These are phyloP conservation scores for Mylabris phalerata DNA, from an alignment of 1,140 invertebrate genomes.

Conservation along the genomic window DNA sequence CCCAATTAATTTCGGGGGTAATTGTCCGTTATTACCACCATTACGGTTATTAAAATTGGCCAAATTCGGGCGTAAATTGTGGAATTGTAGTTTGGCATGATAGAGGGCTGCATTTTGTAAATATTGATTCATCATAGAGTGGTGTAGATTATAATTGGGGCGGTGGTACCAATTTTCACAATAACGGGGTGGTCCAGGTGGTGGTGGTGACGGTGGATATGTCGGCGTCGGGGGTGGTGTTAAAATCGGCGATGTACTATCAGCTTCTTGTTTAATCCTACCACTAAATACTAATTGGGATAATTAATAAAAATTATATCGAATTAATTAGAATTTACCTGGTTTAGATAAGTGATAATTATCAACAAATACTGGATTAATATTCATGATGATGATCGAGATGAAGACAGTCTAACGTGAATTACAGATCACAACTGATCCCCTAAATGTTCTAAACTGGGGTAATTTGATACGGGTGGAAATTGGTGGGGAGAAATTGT, in stretches of 20 bases:
- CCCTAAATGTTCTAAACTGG: not conserved
- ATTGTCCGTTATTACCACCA: slow-evolving; percentile 44
- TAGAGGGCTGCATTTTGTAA: slow-evolving; percentile 61
- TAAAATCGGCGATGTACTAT: slow-evolving; percentile 53
- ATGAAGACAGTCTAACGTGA: not conserved
- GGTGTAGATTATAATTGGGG: slow-evolving; percentile 41
- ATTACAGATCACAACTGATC: not conserved
- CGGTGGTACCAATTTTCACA: slow-evolving; percentile 40
- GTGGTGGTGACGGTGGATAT: slow-evolving; percentile 44
- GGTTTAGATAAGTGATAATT: slow-evolving; percentile 1
- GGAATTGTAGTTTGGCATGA: slow-evolving; percentile 43
- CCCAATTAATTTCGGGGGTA: slow-evolving; percentile 42
- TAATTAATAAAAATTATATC: not conserved
- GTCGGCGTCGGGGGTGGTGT: slow-evolving; percentile 68
- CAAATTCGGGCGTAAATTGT: slow-evolving; percentile 34
- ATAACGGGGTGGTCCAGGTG: slow-evolving; percentile 41
- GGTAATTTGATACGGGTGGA: no score
- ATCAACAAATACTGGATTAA: slow-evolving; percentile 1
- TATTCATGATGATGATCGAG: not conserved
- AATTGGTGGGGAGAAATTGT: no score
- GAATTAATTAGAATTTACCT: not conserved
- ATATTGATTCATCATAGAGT: slow-evolving; percentile 62
- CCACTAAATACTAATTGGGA: not conserved
- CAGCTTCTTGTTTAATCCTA: slow-evolving; percentile 53
- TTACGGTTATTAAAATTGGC: not conserved